Evolutionary conservation across 2,797 vertebrate genomes (phyloP).

Genomic region (Choloepus didactylus): DNA sequence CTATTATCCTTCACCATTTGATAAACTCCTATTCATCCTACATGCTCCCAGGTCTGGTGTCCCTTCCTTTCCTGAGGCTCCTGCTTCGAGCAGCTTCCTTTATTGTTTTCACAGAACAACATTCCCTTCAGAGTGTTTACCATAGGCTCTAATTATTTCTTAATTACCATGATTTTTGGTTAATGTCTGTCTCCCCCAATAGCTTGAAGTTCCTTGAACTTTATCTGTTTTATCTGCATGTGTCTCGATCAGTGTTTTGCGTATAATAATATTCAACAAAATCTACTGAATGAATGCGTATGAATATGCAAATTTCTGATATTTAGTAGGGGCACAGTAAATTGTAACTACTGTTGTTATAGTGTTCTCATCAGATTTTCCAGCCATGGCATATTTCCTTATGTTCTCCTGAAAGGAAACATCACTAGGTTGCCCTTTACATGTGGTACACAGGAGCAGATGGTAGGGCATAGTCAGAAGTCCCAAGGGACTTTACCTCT

Average conservation of each 20-base stretch:
- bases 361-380: conserved; percentile 61
- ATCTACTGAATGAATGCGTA: conserved; percentile 46
- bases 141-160: background rate
- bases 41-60: background rate
- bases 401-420: conserved; percentile 67
- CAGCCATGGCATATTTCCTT: conserved; percentile 72
- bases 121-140: conserved; percentile 16
- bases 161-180: conserved; percentile 3
- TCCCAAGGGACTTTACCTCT: conserved; percentile 27
- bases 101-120: background rate
- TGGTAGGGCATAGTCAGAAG: conserved; percentile 33
- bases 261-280: conserved; percentile 42
- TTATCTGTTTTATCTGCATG: background rate
- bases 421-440: conserved; percentile 65
- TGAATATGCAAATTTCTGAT: conserved; percentile 55
- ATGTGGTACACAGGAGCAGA: conserved; percentile 59
- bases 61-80: conserved; percentile 22
- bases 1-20: background rate
- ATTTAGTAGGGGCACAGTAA: conserved; percentile 50
- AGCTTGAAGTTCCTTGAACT: conserved; percentile 29
- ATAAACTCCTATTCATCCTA: background rate
- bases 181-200: background rate
- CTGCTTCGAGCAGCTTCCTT: background rate
- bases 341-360: conserved; percentile 39
- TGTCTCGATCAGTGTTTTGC: conserved; percentile 39